Base-by-base conservation (phyloP, 92 coral and sea anemone genomes). In the Epizoanthus ramosus region DNA sequence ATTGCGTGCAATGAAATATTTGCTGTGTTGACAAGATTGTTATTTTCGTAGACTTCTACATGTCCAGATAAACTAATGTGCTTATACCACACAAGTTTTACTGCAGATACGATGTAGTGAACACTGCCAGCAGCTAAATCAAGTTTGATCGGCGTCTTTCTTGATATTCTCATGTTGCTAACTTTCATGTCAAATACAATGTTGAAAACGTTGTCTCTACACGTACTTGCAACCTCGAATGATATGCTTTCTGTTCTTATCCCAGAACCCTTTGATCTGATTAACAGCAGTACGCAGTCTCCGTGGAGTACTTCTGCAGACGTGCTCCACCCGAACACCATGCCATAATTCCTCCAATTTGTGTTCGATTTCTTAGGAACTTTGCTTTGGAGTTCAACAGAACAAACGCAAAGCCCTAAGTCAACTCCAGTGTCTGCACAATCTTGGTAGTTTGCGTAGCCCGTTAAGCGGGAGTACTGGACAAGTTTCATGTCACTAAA, bases 401-500 rank as follows among this genome's bases (percentile, higher is more conserved):
- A 67, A 56, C 88, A 85, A 41, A 85, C 69, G 54, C 88, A 85
- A 53, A 77, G 56, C 12, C 52, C 28, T 5, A 76, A 39, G 15
- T 75, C 77, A 18, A 77, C 84, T 13, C 70, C 84, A 33, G 52
- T 37, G 23, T 85, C 88, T 17, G 64, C 74, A 17, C 88, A 85
- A 4, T 18, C 19, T 19, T 65, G 19, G 79, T 85, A 85, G 4
- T 53, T 23, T 8, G 79, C 88, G 57, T 85, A 85, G 7, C 58
- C 60, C 5, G 88, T 75, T 10, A 85, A 35, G 39, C 88, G 23
- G 37, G 79, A 75, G n/a, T 16, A 65, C 3, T 75, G 71, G 3
- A 68, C 21, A 22, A 85, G 70, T n/a, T 39, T 76, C 83, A 85
- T 67, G 24, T 85, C 31, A 13, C 12, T 67, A 16, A 9, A 67